phyloP scores from a whole-genome alignment of 2,888 invertebrate species.

The Melieria crassipennis region DNA sequence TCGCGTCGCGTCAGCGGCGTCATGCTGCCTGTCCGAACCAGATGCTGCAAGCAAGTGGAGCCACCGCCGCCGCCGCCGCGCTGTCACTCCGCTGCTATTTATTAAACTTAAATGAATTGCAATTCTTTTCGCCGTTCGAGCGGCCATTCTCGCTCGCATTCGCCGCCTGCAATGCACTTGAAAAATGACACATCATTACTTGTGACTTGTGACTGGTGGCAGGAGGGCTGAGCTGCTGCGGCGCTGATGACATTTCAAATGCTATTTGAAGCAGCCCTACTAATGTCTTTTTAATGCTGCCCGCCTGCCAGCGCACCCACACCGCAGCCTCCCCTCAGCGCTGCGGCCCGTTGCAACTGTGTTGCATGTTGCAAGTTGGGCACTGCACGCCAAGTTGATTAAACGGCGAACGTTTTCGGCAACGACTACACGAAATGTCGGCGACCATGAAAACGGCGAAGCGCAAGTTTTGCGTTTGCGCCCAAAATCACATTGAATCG shows the following conservation, averaged over 20 bases:
- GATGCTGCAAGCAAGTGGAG: slow-evolving; percentile 28
- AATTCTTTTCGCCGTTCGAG: slow-evolving; percentile 34
- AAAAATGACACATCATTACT: slow-evolving; percentile 32
- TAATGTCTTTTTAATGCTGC: slow-evolving; percentile 46
- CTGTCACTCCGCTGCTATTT: slow-evolving; percentile 23
- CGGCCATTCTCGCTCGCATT: slow-evolving; percentile 9
- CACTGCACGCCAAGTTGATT: no score
- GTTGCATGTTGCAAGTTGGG: no score
- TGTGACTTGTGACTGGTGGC: neutral
- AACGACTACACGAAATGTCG: no score
- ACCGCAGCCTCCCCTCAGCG: no score
- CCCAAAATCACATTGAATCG: no score
- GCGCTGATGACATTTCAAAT: slow-evolving; percentile 40
- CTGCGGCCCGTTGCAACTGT: no score
- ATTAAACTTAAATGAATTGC: slow-evolving; percentile 44
- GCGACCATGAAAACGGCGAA: no score
- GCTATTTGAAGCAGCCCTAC: slow-evolving; percentile 38
- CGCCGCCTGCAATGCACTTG: slow-evolving; percentile 34
- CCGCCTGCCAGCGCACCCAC: neutral
- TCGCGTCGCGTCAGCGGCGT: neutral
- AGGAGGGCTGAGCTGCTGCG: no score
- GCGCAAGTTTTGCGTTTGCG: no score
- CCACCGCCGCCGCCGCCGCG: no score
- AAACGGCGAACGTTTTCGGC: no score
- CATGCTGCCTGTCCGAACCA: slow-evolving; percentile 38